Conservation (phyloP, 2,113 vertebrate species). For the Podilymbus podiceps region DNA sequence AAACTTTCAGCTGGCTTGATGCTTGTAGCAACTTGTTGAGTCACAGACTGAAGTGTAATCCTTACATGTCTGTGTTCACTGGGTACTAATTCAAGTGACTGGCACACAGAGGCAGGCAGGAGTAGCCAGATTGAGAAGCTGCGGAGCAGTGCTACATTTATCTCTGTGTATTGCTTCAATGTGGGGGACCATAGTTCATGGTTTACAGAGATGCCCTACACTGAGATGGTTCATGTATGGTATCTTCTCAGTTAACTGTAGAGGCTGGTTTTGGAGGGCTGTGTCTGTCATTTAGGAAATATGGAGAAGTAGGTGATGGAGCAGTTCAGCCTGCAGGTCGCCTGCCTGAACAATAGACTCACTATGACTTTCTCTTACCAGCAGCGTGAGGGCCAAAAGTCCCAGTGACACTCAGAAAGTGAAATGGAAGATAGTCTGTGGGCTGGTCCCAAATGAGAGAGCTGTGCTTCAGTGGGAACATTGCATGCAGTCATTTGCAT, state of each 20-base stretch:
- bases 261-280: neutral
- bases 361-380: neutral
- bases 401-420: neutral
- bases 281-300: neutral
- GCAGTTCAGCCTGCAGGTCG: neutral
- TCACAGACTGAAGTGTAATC: neutral
- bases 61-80: neutral
- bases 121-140: neutral
- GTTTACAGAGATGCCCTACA: neutral
- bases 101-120: neutral
- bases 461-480: neutral
- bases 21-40: neutral
- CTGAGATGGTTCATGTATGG: neutral
- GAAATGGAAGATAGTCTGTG: neutral
- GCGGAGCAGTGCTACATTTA: fast-evolving
- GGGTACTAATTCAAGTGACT: neutral
- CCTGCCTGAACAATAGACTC: neutral
- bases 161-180: neutral
- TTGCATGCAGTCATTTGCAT: neutral
- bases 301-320: neutral
- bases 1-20: neutral
- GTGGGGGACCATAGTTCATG: neutral
- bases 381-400: neutral
- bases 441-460: neutral
- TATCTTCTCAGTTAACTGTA: neutral